A percentile compares a stretch with the other conserved stretches of the same genome.
Conservation (phyloP, 2,113 vertebrate genomes). For the Varanus komodoensis region DNA sequence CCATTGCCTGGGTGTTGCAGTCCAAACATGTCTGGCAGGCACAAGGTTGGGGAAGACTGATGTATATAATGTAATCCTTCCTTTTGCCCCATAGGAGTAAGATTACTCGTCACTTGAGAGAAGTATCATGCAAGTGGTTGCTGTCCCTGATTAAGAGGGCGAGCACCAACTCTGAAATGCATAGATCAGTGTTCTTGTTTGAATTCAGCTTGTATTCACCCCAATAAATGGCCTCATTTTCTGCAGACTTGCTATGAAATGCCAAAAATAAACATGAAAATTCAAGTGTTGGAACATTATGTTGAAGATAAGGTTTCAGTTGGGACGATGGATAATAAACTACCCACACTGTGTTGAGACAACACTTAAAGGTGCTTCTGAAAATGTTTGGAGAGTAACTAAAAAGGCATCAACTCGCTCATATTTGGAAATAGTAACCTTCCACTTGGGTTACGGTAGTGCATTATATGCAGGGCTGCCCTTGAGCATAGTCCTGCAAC, state of each 20-base stretch:
- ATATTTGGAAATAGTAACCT: neutral
- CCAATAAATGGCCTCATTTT: conserved; percentile 16
- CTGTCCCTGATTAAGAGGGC: neutral
- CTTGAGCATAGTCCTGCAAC: too few species aligned
- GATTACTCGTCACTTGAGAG: neutral
- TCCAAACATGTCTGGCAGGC: too few species aligned
- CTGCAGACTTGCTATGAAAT: neutral
- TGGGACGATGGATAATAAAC: neutral
- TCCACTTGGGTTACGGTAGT: neutral
- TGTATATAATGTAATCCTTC: neutral
- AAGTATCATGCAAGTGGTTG: neutral
- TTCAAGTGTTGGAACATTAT: neutral
- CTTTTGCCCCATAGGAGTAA: neutral
- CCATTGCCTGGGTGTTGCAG: too few species aligned
- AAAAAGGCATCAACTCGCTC: neutral
- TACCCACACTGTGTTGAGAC: neutral
- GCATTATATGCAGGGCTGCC: too few species aligned
- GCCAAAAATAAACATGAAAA: neutral
- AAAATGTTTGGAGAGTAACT: neutral
- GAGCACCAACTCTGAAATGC: neutral
- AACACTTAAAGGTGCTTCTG: neutral
- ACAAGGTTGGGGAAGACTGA: too few species aligned
- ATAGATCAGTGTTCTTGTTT: neutral
- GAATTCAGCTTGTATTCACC: neutral
- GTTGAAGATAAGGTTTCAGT: neutral